phyloP scores from a whole-genome alignment of 2,797 vertebrate species.

The Premnoplex brunnescens region DNA sequence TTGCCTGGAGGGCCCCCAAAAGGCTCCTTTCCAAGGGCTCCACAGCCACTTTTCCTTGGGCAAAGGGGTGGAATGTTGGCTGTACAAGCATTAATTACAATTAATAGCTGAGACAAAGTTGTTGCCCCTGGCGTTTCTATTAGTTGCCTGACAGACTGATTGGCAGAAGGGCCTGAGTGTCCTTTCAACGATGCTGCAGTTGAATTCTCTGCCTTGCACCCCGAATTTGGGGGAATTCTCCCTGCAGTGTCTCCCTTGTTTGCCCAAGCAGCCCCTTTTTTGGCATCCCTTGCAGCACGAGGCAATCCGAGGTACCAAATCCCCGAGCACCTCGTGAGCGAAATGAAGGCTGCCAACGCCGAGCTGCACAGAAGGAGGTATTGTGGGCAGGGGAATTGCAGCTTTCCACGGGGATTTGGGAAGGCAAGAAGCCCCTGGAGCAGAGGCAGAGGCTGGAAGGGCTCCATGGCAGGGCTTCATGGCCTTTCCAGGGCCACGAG shows the following conservation, averaged over 20 bases:
- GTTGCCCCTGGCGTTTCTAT: no score
- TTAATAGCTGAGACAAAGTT: no score
- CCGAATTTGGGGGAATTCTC: neutral
- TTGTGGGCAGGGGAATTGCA: neutral
- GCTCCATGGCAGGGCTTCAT: neutral
- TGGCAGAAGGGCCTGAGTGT: no score
- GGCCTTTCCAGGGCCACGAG: no score
- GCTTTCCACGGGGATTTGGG: neutral
- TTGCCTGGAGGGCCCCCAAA: neutral
- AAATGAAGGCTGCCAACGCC: conserved; percentile 85
- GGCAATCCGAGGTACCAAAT: conserved; percentile 87
- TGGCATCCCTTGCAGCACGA: conserved; percentile 76
- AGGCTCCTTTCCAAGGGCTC: neutral
- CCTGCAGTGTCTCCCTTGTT: neutral
- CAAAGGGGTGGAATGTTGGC: no score
- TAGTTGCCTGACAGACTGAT: no score
- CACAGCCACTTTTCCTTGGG: neutral
- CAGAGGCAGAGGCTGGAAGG: no score
- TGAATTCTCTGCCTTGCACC: no score
- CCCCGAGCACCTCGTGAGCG: conserved; percentile 83
- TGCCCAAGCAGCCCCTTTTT: neutral
- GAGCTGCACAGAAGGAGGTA: conserved; percentile 86
- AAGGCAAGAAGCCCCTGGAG: neutral
- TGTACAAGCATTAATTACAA: no score
- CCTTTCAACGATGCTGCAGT: no score